Base-by-base conservation (phyloP, 2,113 vertebrate genomes). In the Protomyctophum bolini region DNA sequence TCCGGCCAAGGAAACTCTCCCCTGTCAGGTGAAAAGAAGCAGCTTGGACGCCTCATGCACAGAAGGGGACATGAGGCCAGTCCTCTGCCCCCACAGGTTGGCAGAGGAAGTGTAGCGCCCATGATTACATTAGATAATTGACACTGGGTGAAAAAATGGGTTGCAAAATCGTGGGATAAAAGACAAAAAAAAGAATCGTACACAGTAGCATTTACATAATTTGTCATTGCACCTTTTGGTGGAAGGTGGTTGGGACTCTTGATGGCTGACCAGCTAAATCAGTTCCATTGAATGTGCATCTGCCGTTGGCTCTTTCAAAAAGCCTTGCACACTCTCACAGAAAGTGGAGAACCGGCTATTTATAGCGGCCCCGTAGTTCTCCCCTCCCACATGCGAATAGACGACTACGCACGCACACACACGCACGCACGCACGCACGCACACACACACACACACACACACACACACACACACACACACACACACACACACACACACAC, bases 281-380 rank as follows among this genome's bases (percentile, higher is more conserved):
- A 28, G 8, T 70, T 57, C 72, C 65, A 0, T 72, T 64, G 28
- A 29, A 50, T 66, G n/a, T 67, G 76, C 59, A 59, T 45, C 51
- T 54, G 10, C 69, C 63, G 4, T 29, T 29, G 51, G 47, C 70
- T 75, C 62, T 49, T 75, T 72, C 62, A 78, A 9, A 73, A 63
- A 67, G 65, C 68, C 66, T 73, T 15, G 72, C 58, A 41, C 11
- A 1, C 77, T 83, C 65, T 73, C 50, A 66, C 81, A 86, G 79
- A 77, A 83, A 73, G 45, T 66, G 66, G 61, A 47, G 84, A 85
- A 83, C 57, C 2, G 58, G 67, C 88, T 92, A 92, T 91, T 86
- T 77, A 91, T 92, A 92, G 86, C 51, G 3, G 1, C 67, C 60
- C 51, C 45, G 10, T 33, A 28, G 45, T 49, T 63, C 54, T 29